Percentiles rank a stretch among this genome's conserved stretches.
These are phyloP conservation scores for Drosophila multiciliata DNA, from an alignment of 2,888 invertebrate genomes.

Conservation along the genomic window DNA sequence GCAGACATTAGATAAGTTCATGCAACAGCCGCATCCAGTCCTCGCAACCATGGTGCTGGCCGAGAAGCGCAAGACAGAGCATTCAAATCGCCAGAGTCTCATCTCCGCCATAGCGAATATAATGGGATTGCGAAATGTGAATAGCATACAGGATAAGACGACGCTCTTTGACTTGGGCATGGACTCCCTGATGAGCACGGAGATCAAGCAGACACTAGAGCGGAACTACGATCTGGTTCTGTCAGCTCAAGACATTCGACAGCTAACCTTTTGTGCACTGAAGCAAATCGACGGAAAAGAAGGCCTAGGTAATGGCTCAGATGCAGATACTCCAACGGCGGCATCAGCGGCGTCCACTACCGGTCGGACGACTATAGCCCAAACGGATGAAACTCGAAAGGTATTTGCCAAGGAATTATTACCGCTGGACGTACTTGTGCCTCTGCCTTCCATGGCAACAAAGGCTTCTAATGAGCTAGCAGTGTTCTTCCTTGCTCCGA, in stretches of 20 bases:
- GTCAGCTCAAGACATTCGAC: conserved; percentile 95
- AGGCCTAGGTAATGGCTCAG: conserved; percentile 12
- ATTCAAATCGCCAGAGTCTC: conserved; percentile 87
- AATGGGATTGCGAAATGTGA: conserved; percentile 94
- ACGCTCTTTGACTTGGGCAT: conserved; percentile 97
- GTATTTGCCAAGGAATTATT: conserved; percentile 89
- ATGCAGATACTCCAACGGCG: background rate
- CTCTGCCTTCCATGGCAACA: conserved; percentile 86
- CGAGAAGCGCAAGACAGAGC: conserved; percentile 90
- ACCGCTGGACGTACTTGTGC: conserved; percentile 90
- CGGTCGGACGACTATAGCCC: conserved; percentile 75
- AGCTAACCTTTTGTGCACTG: conserved; percentile 91
- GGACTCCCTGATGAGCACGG: conserved; percentile 99
- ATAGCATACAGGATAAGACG: conserved; percentile 90
- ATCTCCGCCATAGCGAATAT: conserved; percentile 94
- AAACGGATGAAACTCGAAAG: conserved; percentile 86
- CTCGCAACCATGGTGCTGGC: conserved; percentile 94
- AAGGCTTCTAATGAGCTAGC: conserved; percentile 84
- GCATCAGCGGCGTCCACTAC: background rate
- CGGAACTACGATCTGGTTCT: conserved; percentile 95
- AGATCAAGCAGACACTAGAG: conserved; percentile 98
- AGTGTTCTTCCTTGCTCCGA: conserved; percentile 92
- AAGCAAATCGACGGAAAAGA: conserved; percentile 85
- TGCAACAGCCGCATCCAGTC: conserved; percentile 94
- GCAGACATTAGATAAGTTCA: conserved; percentile 93